Percentiles rank a stretch among this genome's conserved stretches.
These are phyloP conservation scores for Pachydiplax longipennis DNA, from an alignment of 2,888 invertebrate species.

Conservation along the genomic window DNA sequence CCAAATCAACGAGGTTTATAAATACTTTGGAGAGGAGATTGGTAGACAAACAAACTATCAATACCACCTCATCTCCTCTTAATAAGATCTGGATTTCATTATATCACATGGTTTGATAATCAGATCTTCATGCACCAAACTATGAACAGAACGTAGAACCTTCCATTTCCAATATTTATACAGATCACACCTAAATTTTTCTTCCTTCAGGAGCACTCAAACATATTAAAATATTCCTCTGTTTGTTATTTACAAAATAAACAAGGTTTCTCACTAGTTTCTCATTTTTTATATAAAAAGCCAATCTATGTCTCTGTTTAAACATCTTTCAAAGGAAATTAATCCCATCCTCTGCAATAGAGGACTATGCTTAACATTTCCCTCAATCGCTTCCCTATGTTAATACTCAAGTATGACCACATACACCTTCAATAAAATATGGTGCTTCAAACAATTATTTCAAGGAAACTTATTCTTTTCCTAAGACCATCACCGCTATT, in stretches of 20 bases:
- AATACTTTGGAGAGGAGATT: constrained; percentile 42
- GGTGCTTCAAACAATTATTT: neutral
- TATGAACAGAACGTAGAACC: constrained; percentile 40
- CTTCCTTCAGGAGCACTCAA: constrained; percentile 15
- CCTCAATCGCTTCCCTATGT: constrained; percentile 9
- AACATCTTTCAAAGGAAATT: constrained; percentile 5
- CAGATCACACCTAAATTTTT: constrained; percentile 41
- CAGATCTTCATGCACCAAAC: constrained; percentile 45
- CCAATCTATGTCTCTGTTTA: neutral
- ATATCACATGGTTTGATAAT: constrained; percentile 40
- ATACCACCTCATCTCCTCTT: constrained; percentile 25
- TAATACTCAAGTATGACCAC: constrained; percentile 40
- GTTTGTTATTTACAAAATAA: constrained; percentile 38
- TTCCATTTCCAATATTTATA: constrained; percentile 20
- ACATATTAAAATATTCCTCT: constrained; percentile 35
- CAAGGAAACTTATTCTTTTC: constrained; percentile 29
- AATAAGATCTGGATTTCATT: constrained; percentile 38
- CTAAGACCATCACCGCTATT: constrained; percentile 36
- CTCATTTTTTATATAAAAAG: constrained; percentile 14
- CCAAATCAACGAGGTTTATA: constrained; percentile 39
- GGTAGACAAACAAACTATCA: constrained; percentile 25
- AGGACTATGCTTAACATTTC: constrained; percentile 7
- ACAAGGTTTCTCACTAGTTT: constrained; percentile 42
- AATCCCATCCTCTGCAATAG: neutral
- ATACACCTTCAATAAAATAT: constrained; percentile 1